A percentile compares a stretch with the other conserved stretches of the same genome.
Conservation (phyloP, 1,140 invertebrate species). For the Orchestia grillus region DNA sequence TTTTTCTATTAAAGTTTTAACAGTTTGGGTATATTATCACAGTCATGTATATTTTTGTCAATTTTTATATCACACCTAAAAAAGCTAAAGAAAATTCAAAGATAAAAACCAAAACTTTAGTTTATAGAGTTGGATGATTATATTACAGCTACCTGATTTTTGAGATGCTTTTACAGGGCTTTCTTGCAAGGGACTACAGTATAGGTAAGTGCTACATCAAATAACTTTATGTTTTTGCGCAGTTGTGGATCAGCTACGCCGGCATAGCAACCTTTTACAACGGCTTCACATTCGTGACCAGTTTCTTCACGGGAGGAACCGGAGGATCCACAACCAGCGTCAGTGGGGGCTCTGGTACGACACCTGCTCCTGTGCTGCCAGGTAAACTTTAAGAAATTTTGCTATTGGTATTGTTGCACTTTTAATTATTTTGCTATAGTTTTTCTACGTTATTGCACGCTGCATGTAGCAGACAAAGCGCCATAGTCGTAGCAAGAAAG, state of each 20-base stretch:
- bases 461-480: background rate
- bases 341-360: background rate
- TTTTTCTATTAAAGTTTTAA: too few relatives aligned
- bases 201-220: background rate
- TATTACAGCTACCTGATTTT: too few relatives aligned
- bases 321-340: background rate
- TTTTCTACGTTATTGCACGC: background rate
- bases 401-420: background rate
- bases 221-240: background rate
- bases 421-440: background rate
- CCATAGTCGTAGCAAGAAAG: too few relatives aligned
- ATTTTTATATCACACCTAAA: too few relatives aligned
- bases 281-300: constrained; percentile 9
- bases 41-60: too few relatives aligned
- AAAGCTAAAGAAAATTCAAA: too few relatives aligned
- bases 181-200: too few relatives aligned
- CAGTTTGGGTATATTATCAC: too few relatives aligned
- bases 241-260: constrained; percentile 43
- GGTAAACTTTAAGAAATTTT: background rate
- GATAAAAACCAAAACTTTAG: too few relatives aligned
- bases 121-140: too few relatives aligned
- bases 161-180: too few relatives aligned
- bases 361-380: background rate
- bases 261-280: background rate
- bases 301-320: background rate